A percentile compares a stretch with the other conserved stretches of the same genome.
These are phyloP conservation scores for Leuciscus idus DNA, from an alignment of 2,113 vertebrate species.

Conservation along the genomic window DNA sequence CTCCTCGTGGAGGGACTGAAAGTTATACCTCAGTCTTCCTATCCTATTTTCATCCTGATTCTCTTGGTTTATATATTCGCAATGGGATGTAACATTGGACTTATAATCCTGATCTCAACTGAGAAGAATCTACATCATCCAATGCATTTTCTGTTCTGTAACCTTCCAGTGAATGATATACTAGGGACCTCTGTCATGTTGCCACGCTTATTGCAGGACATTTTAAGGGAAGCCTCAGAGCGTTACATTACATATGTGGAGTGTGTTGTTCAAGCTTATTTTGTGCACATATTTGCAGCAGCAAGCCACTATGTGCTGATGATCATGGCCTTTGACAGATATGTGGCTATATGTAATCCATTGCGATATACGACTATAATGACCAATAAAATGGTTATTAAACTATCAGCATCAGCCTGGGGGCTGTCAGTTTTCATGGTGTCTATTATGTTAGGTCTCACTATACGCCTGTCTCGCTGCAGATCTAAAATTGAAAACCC, in stretches of 20 bases:
- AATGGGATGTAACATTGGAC: slow-evolving; percentile 59
- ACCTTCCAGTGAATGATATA: slow-evolving; percentile 64
- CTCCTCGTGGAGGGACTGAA: slow-evolving; percentile 64
- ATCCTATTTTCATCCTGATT: slow-evolving; percentile 57
- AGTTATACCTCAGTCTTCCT: slow-evolving; percentile 18
- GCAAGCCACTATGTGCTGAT: slow-evolving; percentile 61
- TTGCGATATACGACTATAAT: slow-evolving; percentile 66
- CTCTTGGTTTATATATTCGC: slow-evolving; percentile 63
- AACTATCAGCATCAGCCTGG: slow-evolving; percentile 63
- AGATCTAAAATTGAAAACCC: slow-evolving; percentile 55
- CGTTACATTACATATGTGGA: slow-evolving; percentile 62
- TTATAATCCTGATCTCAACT: slow-evolving; percentile 57
- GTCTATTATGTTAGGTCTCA: slow-evolving; percentile 55
- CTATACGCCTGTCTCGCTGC: slow-evolving; percentile 60
- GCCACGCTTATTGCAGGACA: slow-evolving; percentile 57
- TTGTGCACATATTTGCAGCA: slow-evolving; percentile 47
- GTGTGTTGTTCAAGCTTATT: slow-evolving; percentile 68
- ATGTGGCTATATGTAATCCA: slow-evolving; percentile 64
- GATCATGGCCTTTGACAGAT: slow-evolving; percentile 73
- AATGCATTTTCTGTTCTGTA: slow-evolving; percentile 72
- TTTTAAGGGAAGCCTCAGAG: slow-evolving; percentile 27
- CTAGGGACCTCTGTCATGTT: slow-evolving; percentile 58
- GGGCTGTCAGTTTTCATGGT: not conserved
- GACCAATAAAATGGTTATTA: slow-evolving; percentile 59
- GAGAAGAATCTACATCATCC: slow-evolving; percentile 68